Conservation (phyloP, 2,888 invertebrate genomes). For the Eledona agricola region DNA sequence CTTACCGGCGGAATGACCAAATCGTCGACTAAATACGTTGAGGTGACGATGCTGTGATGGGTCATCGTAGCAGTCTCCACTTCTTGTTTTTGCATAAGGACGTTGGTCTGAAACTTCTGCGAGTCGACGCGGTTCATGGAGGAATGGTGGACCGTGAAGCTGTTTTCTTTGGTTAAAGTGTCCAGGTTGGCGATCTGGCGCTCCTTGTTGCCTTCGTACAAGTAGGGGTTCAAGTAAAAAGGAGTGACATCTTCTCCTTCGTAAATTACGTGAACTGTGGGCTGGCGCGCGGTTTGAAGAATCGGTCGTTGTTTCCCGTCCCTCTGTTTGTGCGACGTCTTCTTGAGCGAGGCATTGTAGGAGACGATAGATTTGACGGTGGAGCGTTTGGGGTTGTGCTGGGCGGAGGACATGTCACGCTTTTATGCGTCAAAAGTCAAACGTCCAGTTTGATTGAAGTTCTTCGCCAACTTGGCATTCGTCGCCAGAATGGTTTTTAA, state of each 20-base stretch:
- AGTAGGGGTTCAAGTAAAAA: conserved; percentile 57
- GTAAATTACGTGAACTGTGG: conserved; percentile 34
- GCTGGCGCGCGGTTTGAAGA: not conserved
- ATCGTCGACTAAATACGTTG: conserved; percentile 20
- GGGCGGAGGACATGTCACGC: too few species aligned
- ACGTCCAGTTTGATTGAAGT: conserved; percentile 6
- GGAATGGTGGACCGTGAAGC: conserved; percentile 4
- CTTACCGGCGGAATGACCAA: conserved; percentile 1
- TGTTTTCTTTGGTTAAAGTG: conserved; percentile 4
- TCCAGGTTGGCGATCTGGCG: conserved; percentile 46
- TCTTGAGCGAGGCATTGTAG: too few species aligned
- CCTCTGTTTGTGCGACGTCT: too few species aligned
- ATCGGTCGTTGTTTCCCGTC: conserved; percentile 8
- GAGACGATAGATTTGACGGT: too few species aligned
- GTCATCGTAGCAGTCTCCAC: conserved; percentile 9
- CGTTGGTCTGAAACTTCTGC: conserved; percentile 11
- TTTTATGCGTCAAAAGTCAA: conserved; percentile 6
- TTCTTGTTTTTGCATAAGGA: conserved; percentile 22
- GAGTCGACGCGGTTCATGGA: conserved; percentile 11
- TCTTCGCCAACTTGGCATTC: conserved; percentile 68
- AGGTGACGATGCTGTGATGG: conserved; percentile 13
- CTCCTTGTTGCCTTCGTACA: conserved; percentile 55
- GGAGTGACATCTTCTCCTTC: conserved; percentile 63
- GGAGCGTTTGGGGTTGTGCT: too few species aligned
- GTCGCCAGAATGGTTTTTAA: conserved; percentile 72